Conservation (phyloP, 2,113 vertebrate species). For the Astur gentilis region DNA sequence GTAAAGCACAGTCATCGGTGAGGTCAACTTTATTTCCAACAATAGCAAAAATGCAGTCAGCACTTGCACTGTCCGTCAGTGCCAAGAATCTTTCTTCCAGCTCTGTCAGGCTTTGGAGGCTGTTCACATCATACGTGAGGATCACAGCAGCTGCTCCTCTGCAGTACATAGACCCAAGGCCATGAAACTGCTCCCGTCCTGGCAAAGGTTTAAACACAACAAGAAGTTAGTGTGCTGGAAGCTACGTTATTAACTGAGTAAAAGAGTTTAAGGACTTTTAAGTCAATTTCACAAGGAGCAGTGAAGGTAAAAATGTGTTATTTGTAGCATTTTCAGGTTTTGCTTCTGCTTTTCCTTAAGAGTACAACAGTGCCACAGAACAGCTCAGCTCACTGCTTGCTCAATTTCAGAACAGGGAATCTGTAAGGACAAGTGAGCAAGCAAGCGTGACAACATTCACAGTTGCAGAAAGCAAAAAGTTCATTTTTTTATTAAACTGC, state of each 20-base stretch:
- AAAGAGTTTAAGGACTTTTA: not conserved
- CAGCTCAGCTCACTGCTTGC: not conserved
- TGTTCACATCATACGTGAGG: conserved; percentile 90
- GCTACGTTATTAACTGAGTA: not conserved
- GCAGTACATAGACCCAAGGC: conserved; percentile 97
- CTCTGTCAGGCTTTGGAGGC: conserved; percentile 87
- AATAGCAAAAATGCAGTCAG: conserved; percentile 90
- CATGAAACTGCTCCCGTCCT: conserved; percentile 97
- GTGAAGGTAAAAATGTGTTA: not conserved
- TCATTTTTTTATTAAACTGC: not conserved
- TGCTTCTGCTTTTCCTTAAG: not conserved
- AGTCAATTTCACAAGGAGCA: not conserved
- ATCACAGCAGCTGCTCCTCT: conserved; percentile 88
- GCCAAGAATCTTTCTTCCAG: conserved; percentile 94
- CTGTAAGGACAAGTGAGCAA: accelerated
- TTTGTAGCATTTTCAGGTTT: not conserved
- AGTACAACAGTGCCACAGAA: not conserved
- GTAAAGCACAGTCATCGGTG: conserved; percentile 61
- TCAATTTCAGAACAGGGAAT: not conserved
- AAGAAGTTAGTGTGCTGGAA: not conserved
- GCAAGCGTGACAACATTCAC: not conserved
- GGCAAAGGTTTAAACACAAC: conserved; percentile 22
- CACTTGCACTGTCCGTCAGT: conserved; percentile 88
- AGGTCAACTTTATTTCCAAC: conserved; percentile 97
- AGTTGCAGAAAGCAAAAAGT: not conserved